phyloP scores from a whole-genome alignment of 2,888 invertebrate species.

The Orthosia cruda region DNA sequence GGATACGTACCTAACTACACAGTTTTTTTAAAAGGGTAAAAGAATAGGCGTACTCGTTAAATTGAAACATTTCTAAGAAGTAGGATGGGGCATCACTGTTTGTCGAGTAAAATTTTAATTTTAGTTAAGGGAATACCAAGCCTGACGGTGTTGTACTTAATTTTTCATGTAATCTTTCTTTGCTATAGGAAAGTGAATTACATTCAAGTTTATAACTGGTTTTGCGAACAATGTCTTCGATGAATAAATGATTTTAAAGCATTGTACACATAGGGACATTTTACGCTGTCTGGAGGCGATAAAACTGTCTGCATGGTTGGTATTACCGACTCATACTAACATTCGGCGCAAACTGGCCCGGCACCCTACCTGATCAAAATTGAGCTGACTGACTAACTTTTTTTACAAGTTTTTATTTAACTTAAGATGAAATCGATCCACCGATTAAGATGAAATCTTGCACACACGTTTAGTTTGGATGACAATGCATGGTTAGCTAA shows the following conservation, averaged over 20 bases:
- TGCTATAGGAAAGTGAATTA: conserved; percentile 68
- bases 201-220: conserved; percentile 39
- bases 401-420: too few relatives aligned
- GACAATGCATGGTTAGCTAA: too few relatives aligned
- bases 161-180: conserved; percentile 76
- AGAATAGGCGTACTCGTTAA: conserved; percentile 59
- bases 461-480: too few relatives aligned
- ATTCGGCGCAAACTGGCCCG: neutral
- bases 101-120: conserved; percentile 79
- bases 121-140: conserved; percentile 76
- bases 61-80: conserved; percentile 71
- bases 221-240: conserved; percentile 38
- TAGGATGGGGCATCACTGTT: conserved; percentile 72
- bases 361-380: neutral
- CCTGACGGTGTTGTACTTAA: conserved; percentile 73
- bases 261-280: neutral
- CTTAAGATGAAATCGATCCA: too few relatives aligned
- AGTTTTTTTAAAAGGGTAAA: conserved; percentile 46
- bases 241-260: conserved; percentile 56
- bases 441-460: too few relatives aligned
- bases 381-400: neutral
- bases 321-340: neutral
- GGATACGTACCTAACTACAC: conserved; percentile 35
- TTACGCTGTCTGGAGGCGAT: neutral
- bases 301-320: neutral